Conservation (phyloP, 2,888 invertebrate genomes). For the Thumatha senex region DNA sequence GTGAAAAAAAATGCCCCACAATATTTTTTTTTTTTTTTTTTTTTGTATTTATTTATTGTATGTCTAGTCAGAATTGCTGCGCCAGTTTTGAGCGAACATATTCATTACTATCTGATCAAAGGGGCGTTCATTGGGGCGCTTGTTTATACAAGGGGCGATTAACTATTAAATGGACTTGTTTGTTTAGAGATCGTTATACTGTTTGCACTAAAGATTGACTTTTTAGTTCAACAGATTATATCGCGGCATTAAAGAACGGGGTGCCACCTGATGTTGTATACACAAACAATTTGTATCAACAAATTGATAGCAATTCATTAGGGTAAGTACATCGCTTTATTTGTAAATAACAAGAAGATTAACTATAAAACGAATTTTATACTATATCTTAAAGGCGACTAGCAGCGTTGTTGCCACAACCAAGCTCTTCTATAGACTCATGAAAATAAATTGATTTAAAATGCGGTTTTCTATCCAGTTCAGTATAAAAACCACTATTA, state of each 20-base stretch:
- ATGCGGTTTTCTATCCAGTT: too few relatives aligned
- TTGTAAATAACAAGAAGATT: neutral
- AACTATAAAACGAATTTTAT: too few relatives aligned
- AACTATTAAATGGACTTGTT: constrained; percentile 13
- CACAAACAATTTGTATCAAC: constrained; percentile 25
- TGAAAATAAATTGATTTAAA: too few relatives aligned
- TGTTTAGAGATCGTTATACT: constrained; percentile 30
- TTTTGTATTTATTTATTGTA: too few relatives aligned
- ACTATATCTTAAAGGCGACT: too few relatives aligned
- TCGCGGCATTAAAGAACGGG: constrained; percentile 2
- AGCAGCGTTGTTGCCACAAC: too few relatives aligned
- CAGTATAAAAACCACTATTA: too few relatives aligned
- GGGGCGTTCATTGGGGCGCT: constrained; percentile 9
- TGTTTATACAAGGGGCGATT: constrained; percentile 25
- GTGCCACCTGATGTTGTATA: constrained; percentile 24
- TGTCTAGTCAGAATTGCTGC: neutral
- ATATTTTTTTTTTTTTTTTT: too few relatives aligned
- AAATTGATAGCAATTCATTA: constrained; percentile 9
- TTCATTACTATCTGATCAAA: constrained; percentile 10
- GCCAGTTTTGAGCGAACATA: constrained; percentile 1
- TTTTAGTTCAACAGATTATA: constrained; percentile 24
- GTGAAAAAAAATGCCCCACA: too few relatives aligned
- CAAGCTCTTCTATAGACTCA: too few relatives aligned
- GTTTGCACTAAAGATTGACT: constrained; percentile 33
- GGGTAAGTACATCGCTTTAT: neutral